Percentiles rank a stretch among this genome's conserved stretches.
Conservation (phyloP, 2,888 invertebrate species). For the Drepanosiphum platanoidis region DNA sequence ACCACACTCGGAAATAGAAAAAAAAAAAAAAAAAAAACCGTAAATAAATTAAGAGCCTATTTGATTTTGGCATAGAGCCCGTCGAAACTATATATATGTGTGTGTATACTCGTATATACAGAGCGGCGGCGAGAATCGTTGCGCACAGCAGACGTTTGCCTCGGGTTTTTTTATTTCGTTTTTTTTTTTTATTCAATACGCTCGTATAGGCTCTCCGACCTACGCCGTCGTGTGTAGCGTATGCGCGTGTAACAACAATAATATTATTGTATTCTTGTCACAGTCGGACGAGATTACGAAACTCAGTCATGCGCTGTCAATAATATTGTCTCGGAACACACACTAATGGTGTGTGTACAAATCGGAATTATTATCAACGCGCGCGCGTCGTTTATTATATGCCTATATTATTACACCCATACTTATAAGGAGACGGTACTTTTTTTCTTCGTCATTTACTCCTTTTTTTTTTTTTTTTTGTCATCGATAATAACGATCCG, state of each 20-base stretch:
- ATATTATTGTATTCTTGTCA: slow-evolving; percentile 7
- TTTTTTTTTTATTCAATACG: neutral
- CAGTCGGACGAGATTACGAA: slow-evolving; percentile 10
- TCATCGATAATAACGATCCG: too few species aligned
- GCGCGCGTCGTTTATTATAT: too few species aligned
- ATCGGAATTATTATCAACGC: neutral
- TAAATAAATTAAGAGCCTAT: neutral
- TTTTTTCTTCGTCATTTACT: too few species aligned
- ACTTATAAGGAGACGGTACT: too few species aligned
- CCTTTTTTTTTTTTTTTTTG: too few species aligned
- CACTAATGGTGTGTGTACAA: slow-evolving; percentile 10
- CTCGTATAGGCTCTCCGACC: neutral
- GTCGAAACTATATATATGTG: neutral
- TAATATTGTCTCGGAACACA: neutral
- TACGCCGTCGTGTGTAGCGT: neutral
- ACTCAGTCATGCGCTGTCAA: slow-evolving; percentile 35
- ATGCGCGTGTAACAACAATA: neutral
- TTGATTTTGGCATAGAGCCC: slow-evolving; percentile 15
- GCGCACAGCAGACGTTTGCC: neutral
- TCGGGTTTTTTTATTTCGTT: too few species aligned
- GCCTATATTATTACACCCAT: too few species aligned
- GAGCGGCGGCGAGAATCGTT: neutral
- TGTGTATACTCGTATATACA: neutral
- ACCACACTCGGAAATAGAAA: slow-evolving; percentile 11
- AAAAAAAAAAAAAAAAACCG: neutral